Evolutionary conservation across 2,797 vertebrate species (phyloP).

Genomic region (Bradypodion ventrale): DNA sequence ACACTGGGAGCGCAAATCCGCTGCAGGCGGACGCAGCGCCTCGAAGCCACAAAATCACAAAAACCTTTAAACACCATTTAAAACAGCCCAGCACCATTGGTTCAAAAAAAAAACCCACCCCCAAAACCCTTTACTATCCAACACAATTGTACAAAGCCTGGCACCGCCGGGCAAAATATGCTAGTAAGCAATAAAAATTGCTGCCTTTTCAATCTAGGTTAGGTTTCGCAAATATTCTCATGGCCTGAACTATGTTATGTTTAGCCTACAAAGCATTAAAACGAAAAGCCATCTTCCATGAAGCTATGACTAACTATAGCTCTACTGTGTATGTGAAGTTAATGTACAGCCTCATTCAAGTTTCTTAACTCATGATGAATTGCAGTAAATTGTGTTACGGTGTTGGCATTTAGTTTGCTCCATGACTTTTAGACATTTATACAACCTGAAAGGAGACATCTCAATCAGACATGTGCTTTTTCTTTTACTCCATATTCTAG

Average conservation of each 20-base stretch:
- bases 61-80: too few relatives aligned
- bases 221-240: constrained; percentile 9
- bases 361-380: background rate
- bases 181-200: constrained; percentile 10
- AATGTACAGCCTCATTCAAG: constrained; percentile 2
- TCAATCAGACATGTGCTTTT: background rate
- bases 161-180: too few relatives aligned
- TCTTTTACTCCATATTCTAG: background rate
- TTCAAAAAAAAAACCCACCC: too few relatives aligned
- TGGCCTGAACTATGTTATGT: background rate
- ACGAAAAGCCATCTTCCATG: background rate
- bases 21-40: too few relatives aligned
- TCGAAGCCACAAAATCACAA: too few relatives aligned
- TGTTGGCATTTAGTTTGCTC: background rate
- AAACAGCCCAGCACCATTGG: too few relatives aligned
- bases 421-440: background rate
- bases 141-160: too few relatives aligned
- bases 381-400: background rate
- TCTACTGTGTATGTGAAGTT: constrained; percentile 14
- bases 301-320: constrained; percentile 17
- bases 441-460: background rate
- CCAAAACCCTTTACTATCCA: too few relatives aligned
- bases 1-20: too few relatives aligned
- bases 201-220: constrained; percentile 15
- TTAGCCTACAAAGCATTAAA: background rate